Evolutionary conservation across 2,797 vertebrate species (phyloP).

Genomic region (Alca torda): DNA sequence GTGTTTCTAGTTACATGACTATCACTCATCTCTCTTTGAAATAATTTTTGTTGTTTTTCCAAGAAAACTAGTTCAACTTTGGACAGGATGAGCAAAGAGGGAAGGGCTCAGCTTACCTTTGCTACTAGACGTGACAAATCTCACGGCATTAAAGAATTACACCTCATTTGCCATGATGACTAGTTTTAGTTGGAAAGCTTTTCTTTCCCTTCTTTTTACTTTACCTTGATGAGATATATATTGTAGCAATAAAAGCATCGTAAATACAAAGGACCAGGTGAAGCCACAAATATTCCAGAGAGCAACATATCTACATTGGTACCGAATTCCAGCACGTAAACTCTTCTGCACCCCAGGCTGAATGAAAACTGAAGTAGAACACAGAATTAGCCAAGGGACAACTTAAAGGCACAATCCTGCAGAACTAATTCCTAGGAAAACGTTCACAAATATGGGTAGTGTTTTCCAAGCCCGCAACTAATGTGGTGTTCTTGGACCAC

Average conservation of each 20-base stretch:
- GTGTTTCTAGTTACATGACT: neutral
- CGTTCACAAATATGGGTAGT: neutral
- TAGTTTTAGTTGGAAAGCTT: neutral
- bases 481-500: neutral
- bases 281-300: neutral
- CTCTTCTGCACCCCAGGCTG: neutral
- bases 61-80: neutral
- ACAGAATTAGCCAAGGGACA: neutral
- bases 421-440: neutral
- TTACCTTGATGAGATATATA: neutral
- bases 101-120: neutral
- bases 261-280: neutral
- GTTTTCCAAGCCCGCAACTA: neutral
- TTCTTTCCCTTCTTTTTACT: neutral
- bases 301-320: neutral
- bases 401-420: neutral
- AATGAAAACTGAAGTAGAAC: neutral
- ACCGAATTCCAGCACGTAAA: neutral
- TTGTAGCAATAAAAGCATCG: neutral
- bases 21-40: neutral
- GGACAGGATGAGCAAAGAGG: neutral
- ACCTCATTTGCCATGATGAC: neutral
- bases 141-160: neutral
- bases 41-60: neutral
- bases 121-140: neutral